phyloP scores from a whole-genome alignment of 2,113 vertebrate species.

The Hydrolagus affinis region DNA sequence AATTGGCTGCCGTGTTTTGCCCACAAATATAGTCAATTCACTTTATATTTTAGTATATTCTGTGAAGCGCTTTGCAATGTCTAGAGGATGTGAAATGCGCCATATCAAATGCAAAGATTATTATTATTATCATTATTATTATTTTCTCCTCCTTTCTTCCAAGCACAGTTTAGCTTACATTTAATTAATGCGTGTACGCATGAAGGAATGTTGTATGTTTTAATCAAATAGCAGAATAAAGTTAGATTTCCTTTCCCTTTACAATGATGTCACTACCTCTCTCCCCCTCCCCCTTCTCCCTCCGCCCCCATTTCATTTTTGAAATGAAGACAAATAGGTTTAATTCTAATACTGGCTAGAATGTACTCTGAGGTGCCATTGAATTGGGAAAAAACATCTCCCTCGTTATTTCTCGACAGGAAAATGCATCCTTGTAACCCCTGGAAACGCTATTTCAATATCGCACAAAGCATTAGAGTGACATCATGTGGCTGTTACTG shows the following conservation, averaged over 20 bases:
- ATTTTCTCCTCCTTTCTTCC: no score
- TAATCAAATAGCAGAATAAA: neutral
- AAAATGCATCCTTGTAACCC: neutral
- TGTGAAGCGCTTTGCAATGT: no score
- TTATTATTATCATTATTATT: no score
- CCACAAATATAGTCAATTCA: no score
- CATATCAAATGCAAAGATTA: no score
- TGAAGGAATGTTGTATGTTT: neutral
- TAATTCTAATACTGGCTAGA: neutral
- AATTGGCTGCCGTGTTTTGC: no score
- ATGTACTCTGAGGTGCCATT: neutral
- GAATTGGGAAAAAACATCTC: neutral
- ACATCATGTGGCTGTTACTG: neutral
- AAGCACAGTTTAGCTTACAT: neutral
- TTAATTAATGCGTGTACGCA: neutral
- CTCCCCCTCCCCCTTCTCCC: no score
- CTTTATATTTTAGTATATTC: no score
- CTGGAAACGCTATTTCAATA: neutral
- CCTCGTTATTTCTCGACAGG: neutral
- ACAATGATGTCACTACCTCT: neutral
- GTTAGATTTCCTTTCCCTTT: neutral
- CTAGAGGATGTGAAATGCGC: no score
- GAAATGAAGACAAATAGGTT: neutral
- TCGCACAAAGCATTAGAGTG: neutral
- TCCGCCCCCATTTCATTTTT: neutral